phyloP scores from a whole-genome alignment of 2,113 vertebrate genomes.

The Noturus placidus region DNA sequence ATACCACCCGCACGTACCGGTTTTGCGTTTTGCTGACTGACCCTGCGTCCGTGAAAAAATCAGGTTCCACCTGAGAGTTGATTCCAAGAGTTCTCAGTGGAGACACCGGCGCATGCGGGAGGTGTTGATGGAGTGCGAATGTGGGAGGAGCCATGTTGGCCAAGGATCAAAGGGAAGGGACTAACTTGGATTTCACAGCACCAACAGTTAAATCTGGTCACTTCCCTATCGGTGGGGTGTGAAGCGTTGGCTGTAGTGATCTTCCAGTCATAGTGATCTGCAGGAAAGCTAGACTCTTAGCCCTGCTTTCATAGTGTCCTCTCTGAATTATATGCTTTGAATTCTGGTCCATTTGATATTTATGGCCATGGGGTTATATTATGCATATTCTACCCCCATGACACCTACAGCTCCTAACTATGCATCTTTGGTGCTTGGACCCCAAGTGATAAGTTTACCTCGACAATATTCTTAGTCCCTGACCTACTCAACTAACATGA shows the following conservation, averaged over 20 bases:
- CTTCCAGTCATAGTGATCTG: background rate
- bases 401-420: background rate
- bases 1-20: conserved; percentile 23
- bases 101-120: background rate
- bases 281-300: background rate
- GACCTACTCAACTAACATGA: background rate
- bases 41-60: background rate
- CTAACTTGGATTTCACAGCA: background rate
- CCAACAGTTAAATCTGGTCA: background rate
- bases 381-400: background rate
- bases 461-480: background rate
- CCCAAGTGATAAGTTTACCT: background rate
- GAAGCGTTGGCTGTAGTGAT: background rate
- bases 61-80: conserved; percentile 9
- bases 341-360: background rate
- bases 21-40: background rate
- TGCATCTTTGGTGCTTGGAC: background rate
- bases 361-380: background rate
- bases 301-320: background rate
- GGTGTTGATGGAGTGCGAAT: background rate
- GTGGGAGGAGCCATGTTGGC: background rate
- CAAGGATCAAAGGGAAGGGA: background rate
- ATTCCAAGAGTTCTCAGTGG: background rate
- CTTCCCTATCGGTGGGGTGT: background rate
- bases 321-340: background rate